These are phyloP conservation scores for Takifugu bimaculatus DNA, from an alignment of 2,113 vertebrate genomes.

Conservation along the genomic window DNA sequence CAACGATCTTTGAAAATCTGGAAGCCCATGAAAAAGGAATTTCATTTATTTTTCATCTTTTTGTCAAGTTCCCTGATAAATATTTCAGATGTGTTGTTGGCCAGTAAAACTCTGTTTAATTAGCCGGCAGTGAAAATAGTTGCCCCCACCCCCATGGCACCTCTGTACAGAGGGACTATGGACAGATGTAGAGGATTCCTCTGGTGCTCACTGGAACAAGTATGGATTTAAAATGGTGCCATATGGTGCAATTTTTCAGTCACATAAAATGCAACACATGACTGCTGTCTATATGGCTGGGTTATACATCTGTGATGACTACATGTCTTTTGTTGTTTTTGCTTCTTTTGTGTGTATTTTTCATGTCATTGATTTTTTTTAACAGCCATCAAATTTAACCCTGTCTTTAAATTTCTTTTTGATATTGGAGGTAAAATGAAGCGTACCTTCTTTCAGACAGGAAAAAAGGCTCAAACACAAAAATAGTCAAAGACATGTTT, in stretches of 20 bases:
- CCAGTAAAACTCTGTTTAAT: constrained; percentile 75
- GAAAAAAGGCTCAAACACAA: no score
- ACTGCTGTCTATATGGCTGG: no score
- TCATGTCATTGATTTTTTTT: no score
- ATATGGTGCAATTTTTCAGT: constrained; percentile 53
- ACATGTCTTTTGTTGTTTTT: no score
- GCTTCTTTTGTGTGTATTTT: no score
- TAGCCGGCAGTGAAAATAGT: constrained; percentile 72
- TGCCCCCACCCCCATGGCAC: constrained; percentile 40
- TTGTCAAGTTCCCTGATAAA: constrained; percentile 77
- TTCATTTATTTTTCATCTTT: constrained; percentile 82
- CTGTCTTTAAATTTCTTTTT: no score
- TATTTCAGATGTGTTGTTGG: constrained; percentile 73
- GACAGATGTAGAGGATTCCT: constrained; percentile 71
- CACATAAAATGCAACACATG: constrained; percentile 5
- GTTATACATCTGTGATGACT: no score
- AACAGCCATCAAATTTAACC: no score
- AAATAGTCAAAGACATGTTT: not conserved
- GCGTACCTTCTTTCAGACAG: no score
- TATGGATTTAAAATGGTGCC: constrained; percentile 30
- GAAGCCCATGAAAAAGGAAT: constrained; percentile 75
- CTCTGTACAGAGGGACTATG: constrained; percentile 45
- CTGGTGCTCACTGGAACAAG: constrained; percentile 55
- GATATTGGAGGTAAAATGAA: no score
- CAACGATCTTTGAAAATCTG: constrained; percentile 77